A percentile compares a stretch with the other conserved stretches of the same genome.
phyloP scores from a whole-genome alignment of 2,888 invertebrate genomes.

The Achlya flavicornis region DNA sequence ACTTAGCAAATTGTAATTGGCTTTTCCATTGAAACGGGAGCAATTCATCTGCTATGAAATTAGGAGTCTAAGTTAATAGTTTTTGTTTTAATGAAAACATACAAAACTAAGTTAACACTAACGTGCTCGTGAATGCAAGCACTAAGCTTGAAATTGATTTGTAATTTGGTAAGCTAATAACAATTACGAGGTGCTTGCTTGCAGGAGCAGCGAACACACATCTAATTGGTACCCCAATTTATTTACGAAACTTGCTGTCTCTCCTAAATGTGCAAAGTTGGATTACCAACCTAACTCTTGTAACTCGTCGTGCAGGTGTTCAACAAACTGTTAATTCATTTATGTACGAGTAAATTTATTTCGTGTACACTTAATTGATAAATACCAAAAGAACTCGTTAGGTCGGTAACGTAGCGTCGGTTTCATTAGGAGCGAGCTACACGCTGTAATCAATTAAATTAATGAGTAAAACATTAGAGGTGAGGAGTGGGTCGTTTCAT shows the following conservation, averaged over 20 bases:
- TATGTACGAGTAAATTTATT: slow-evolving; percentile 58
- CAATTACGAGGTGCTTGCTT: background rate
- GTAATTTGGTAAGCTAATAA: background rate
- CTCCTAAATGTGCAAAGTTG: slow-evolving; percentile 54
- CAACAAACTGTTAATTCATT: slow-evolving; percentile 67
- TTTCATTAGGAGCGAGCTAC: slow-evolving; percentile 58
- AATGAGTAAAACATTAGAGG: slow-evolving; percentile 50
- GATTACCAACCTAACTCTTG: slow-evolving; percentile 60
- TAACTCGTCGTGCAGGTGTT: slow-evolving; percentile 59
- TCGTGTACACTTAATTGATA: slow-evolving; percentile 61
- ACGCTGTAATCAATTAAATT: slow-evolving; percentile 59
- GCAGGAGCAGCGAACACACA: slow-evolving; percentile 30
- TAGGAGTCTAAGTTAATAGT: background rate
- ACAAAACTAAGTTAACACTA: background rate
- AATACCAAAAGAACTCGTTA: slow-evolving; percentile 55
- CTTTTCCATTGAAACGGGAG: background rate
- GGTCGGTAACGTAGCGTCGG: slow-evolving; percentile 37
- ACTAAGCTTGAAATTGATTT: background rate
- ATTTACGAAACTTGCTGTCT: slow-evolving; percentile 53
- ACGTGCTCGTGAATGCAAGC: background rate
- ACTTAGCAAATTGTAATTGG: background rate
- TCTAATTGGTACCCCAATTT: slow-evolving; percentile 55
- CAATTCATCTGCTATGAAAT: background rate
- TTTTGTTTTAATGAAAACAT: too few relatives aligned
- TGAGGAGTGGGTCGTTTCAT: slow-evolving; percentile 40